Conservation (phyloP, 2,797 vertebrate genomes). For the Lacerta agilis region DNA sequence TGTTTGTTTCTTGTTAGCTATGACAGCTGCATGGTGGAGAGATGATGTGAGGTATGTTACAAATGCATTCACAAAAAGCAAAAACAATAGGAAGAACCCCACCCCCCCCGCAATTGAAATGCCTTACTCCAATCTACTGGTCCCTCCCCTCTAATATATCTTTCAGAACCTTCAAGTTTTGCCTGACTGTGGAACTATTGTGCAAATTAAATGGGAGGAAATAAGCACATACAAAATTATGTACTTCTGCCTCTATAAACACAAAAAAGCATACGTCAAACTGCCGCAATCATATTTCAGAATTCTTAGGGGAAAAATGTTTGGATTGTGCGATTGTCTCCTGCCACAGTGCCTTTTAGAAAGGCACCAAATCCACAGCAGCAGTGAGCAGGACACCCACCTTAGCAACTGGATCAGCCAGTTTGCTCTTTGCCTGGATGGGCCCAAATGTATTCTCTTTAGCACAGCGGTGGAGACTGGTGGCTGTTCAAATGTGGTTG, state of each 20-base stretch:
- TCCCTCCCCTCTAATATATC: not conserved
- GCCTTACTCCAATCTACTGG: not conserved
- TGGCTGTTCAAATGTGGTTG: no score
- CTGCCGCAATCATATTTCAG: not conserved
- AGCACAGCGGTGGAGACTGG: no score
- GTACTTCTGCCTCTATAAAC: not conserved
- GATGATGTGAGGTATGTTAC: not conserved
- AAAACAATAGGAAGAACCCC: not conserved
- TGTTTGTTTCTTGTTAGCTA: not conserved
- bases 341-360: not conserved
- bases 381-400: not conserved
- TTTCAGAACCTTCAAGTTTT: not conserved
- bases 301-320: not conserved
- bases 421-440: not conserved
- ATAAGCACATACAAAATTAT: not conserved
- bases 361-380: not conserved
- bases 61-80: not conserved
- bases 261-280: not conserved
- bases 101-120: not conserved
- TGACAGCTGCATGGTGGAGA: not conserved
- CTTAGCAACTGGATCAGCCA: not conserved
- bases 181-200: not conserved
- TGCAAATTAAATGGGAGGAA: not conserved
- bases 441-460: not conserved
- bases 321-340: not conserved